Evolutionary conservation across 2,113 vertebrate genomes (phyloP).

Genomic region (Sinocyclocheilus grahami): DNA sequence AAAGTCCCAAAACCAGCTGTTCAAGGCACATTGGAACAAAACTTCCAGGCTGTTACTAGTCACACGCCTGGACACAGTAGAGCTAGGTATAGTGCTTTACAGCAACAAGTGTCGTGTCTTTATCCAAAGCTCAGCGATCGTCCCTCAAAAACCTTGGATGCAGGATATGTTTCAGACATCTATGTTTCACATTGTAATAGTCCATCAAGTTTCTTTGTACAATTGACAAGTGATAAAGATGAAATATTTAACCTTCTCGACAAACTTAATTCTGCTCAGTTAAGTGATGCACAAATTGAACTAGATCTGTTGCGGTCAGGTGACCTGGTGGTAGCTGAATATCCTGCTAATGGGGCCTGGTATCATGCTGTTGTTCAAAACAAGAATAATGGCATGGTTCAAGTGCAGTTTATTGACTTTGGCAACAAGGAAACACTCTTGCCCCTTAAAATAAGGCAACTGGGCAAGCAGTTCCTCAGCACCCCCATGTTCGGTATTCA

Average conservation of each 20-base stretch:
- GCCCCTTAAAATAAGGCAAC: conserved; percentile 66
- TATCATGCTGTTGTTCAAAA: conserved; percentile 84
- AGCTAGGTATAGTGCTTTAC: not conserved
- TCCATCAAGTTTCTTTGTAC: conserved; percentile 84
- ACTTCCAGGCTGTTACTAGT: not conserved
- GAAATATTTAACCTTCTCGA: conserved; percentile 76
- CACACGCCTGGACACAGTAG: not conserved
- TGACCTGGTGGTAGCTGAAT: conserved; percentile 84
- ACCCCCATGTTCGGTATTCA: conserved; percentile 77
- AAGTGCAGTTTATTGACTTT: conserved; percentile 88
- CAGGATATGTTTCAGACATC: conserved; percentile 75
- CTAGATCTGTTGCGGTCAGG: conserved; percentile 71
- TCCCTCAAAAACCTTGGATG: conserved; percentile 70
- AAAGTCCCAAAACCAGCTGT: not conserved
- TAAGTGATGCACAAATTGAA: conserved; percentile 38
- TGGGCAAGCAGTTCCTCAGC: conserved; percentile 66
- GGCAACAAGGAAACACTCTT: conserved; percentile 80
- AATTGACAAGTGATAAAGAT: conserved; percentile 78
- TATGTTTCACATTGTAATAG: conserved; percentile 84
- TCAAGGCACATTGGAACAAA: not conserved
- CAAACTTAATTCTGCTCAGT: conserved; percentile 73
- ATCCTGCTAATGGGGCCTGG: conserved; percentile 82
- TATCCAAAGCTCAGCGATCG: conserved; percentile 71
- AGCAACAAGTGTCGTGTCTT: not conserved
- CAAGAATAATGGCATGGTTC: conserved; percentile 60